These are phyloP conservation scores for Drosophila insularis DNA, from an alignment of 1,140 invertebrate genomes.

Conservation along the genomic window DNA sequence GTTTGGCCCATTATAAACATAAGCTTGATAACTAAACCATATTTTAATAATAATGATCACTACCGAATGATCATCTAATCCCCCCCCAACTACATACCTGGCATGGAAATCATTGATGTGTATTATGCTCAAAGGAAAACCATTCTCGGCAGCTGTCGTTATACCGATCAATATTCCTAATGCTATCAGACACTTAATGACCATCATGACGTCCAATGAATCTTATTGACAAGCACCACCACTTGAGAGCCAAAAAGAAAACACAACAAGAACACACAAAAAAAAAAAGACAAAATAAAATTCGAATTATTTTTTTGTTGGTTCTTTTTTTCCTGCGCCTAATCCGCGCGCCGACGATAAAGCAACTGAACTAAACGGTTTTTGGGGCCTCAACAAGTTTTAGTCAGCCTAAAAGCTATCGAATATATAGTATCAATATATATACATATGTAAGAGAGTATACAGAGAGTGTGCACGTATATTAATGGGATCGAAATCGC, in stretches of 20 bases:
- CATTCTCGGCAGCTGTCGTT: constrained; percentile 54
- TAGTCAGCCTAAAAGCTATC: background rate
- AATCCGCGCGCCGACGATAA: constrained; percentile 82
- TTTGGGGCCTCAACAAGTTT: constrained; percentile 8
- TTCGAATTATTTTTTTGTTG: background rate
- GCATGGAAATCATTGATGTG: constrained; percentile 93
- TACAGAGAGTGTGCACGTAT: background rate
- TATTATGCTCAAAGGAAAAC: constrained; percentile 88
- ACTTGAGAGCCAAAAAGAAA: background rate
- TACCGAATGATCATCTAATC: too few relatives aligned
- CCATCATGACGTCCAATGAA: constrained; percentile 12
- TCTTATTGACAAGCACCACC: background rate
- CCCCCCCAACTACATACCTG: constrained; percentile 82
- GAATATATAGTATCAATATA: background rate
- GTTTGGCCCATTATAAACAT: constrained; percentile 9
- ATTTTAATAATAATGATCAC: background rate
- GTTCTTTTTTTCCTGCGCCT: constrained; percentile 14
- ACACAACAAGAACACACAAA: too few relatives aligned
- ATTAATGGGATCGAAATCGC: background rate
- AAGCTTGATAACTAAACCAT: constrained; percentile 2
- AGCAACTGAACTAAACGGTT: constrained; percentile 62
- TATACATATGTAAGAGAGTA: background rate
- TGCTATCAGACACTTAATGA: background rate
- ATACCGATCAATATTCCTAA: constrained; percentile 2
- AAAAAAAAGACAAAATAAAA: background rate